A percentile compares a stretch with the other conserved stretches of the same genome.
phyloP scores from a whole-genome alignment of 2,888 invertebrate genomes.

The Tipula unca region DNA sequence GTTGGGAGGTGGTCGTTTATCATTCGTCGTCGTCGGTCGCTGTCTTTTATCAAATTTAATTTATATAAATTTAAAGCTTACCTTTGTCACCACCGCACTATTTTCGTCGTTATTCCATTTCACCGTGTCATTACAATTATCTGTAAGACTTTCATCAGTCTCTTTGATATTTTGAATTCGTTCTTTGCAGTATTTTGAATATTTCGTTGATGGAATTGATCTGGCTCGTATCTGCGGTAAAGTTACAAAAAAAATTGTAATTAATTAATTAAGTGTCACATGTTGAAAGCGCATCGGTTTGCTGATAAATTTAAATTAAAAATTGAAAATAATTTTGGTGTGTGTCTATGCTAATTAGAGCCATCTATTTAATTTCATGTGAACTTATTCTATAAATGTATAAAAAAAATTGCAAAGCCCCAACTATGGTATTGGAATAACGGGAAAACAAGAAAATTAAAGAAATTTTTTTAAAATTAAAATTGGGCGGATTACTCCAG shows the following conservation, averaged over 20 bases:
- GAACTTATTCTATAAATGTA: too few relatives aligned
- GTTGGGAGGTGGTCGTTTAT: background rate
- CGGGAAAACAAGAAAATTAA: too few relatives aligned
- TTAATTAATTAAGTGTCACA: too few relatives aligned
- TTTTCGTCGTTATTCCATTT: background rate
- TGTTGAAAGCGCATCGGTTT: too few relatives aligned
- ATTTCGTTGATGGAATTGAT: background rate
- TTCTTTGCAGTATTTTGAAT: background rate
- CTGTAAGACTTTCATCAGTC: background rate
- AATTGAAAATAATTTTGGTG: too few relatives aligned
- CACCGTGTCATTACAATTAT: background rate
- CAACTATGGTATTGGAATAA: too few relatives aligned
- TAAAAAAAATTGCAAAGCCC: too few relatives aligned
- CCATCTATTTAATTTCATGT: too few relatives aligned
- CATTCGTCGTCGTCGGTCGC: background rate
- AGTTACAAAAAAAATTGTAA: background rate
- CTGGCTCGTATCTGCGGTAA: background rate
- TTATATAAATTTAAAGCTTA: background rate
- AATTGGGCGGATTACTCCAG: too few relatives aligned
- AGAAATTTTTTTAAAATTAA: too few relatives aligned
- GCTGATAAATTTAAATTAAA: too few relatives aligned
- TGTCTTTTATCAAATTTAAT: background rate
- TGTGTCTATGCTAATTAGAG: too few relatives aligned
- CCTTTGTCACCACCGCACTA: background rate
- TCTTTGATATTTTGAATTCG: background rate